Conservation (phyloP, 2,888 invertebrate species). For the Drosophila paucipuncta region DNA sequence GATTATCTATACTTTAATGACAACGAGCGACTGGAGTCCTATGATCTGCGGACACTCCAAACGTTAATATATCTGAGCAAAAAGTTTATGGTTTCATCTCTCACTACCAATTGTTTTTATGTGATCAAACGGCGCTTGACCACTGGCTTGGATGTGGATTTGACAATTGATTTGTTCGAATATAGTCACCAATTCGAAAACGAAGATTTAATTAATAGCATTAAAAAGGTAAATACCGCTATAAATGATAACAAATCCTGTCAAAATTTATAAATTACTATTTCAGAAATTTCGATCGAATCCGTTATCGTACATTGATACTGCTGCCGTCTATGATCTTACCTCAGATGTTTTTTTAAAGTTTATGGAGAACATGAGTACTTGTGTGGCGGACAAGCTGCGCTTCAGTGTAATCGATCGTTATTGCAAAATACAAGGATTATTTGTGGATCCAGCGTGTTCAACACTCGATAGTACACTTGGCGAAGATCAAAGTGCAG, state of each 20-base stretch:
- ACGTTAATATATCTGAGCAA: slow-evolving; percentile 56
- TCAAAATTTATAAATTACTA: neutral
- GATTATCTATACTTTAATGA: slow-evolving; percentile 57
- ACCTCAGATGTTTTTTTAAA: slow-evolving; percentile 43
- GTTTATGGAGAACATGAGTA: slow-evolving; percentile 33
- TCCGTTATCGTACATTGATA: slow-evolving; percentile 12
- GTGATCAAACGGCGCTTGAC: slow-evolving; percentile 24
- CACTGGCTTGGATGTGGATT: slow-evolving; percentile 26
- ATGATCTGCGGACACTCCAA: slow-evolving; percentile 46
- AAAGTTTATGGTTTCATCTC: slow-evolving; percentile 51
- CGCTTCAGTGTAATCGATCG: slow-evolving; percentile 48
- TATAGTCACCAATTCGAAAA: slow-evolving; percentile 53
- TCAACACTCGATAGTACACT: too few relatives aligned
- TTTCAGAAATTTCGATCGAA: slow-evolving; percentile 25
- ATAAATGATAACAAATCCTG: neutral
- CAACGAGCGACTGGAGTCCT: slow-evolving; percentile 25
- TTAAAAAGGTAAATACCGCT: slow-evolving; percentile 31
- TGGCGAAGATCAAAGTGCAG: neutral
- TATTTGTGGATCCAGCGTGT: neutral
- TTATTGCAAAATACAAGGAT: slow-evolving; percentile 45
- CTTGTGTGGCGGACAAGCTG: slow-evolving; percentile 12
- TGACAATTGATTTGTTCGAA: slow-evolving; percentile 46
- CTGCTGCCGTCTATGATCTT: slow-evolving; percentile 41
- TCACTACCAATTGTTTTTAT: slow-evolving; percentile 42
- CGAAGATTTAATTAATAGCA: slow-evolving; percentile 17